Percentiles rank a stretch among this genome's conserved stretches.
These are phyloP conservation scores for Periophthalmodon schlosseri DNA, from an alignment of 2,113 vertebrate genomes.

Conservation along the genomic window DNA sequence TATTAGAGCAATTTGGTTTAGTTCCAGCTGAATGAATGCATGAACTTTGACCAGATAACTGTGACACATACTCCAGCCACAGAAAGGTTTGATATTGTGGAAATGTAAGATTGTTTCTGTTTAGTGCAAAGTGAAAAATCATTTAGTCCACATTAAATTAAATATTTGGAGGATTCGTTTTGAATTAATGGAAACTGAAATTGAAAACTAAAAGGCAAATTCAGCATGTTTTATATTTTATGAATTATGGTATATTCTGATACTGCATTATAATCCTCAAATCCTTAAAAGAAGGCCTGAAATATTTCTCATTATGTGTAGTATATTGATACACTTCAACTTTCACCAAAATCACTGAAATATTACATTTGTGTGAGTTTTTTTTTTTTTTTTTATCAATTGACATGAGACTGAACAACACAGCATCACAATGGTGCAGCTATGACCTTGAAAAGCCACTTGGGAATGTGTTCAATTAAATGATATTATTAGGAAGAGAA, in stretches of 20 bases:
- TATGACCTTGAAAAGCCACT: neutral
- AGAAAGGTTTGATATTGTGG: neutral
- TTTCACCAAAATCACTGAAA: neutral
- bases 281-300: neutral
- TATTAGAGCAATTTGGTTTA: slow-evolving; percentile 13
- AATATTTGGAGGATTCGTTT: neutral
- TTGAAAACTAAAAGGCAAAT: neutral
- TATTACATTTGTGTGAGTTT: neutral
- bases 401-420: neutral
- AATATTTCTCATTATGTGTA: neutral
- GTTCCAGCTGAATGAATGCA: slow-evolving; percentile 44
- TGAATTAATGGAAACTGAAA: neutral
- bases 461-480: neutral
- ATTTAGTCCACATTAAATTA: neutral
- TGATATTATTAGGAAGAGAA: neutral
- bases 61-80: slow-evolving; percentile 44
- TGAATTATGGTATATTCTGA: neutral
- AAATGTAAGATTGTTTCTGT: neutral
- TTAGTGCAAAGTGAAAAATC: neutral
- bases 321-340: neutral
- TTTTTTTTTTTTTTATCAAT: neutral
- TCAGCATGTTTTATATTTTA: neutral
- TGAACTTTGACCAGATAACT: slow-evolving; percentile 64
- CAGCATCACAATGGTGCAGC: slow-evolving; percentile 8
- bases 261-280: neutral